Evolutionary conservation across 2,113 vertebrate genomes (phyloP).

Genomic region (Toxotes chatareus): DNA sequence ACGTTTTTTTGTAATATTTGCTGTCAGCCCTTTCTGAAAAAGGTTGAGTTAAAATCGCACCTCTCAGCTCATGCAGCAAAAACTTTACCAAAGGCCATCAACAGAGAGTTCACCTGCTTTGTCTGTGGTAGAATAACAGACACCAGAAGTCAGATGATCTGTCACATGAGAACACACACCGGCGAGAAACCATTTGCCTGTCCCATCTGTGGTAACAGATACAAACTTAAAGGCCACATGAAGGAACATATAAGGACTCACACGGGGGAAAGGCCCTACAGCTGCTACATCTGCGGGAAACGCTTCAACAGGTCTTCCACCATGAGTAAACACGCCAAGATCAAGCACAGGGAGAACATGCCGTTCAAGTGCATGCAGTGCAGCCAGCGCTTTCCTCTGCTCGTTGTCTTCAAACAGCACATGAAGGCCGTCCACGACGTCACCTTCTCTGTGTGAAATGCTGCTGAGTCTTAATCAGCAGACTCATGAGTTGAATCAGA

Average conservation of each 20-base stretch:
- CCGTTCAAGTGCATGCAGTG: conserved; percentile 18
- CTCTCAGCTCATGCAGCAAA: too few relatives aligned
- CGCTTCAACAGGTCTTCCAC: conserved; percentile 7
- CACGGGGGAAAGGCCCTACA: conserved; percentile 23
- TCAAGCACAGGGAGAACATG: conserved; percentile 13
- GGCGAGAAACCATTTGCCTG: neutral
- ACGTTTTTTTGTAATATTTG: too few relatives aligned
- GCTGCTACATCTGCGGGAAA: conserved; percentile 25
- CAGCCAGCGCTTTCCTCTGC: neutral
- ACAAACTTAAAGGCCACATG: neutral
- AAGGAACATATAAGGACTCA: conserved; percentile 25
- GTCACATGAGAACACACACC: conserved; percentile 11
- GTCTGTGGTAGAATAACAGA: neutral
- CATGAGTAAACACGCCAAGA: conserved; percentile 7
- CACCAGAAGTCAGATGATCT: neutral
- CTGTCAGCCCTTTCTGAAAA: too few relatives aligned
- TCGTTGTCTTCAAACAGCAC: conserved; percentile 11
- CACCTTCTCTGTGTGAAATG: neutral
- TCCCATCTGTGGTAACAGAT: conserved; percentile 2
- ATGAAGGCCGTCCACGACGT: neutral
- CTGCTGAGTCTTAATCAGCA: too few relatives aligned
- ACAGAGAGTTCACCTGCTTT: neutral
- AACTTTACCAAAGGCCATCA: neutral
- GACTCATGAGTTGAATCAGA: too few relatives aligned
- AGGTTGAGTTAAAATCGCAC: too few relatives aligned